Percentiles rank a stretch among this genome's conserved stretches.
Conservation (phyloP, 2,113 vertebrate genomes). For the Psilopogon haemacephalus region DNA sequence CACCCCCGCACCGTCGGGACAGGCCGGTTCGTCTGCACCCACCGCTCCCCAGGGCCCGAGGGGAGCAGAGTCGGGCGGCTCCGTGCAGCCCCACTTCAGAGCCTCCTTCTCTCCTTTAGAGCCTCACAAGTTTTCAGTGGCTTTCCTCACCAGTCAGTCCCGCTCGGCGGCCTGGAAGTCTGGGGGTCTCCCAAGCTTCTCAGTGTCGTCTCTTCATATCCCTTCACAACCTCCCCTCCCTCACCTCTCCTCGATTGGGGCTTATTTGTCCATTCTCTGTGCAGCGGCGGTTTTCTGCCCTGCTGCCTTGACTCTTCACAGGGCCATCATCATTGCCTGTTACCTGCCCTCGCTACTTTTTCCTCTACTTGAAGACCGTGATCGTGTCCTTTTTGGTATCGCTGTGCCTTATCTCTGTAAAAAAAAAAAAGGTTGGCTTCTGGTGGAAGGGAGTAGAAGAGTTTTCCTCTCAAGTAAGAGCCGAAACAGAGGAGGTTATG, state of each 20-base stretch:
- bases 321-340: rapidly evolving
- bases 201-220: too few relatives aligned
- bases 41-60: too few relatives aligned
- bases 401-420: neutral
- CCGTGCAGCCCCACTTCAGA: neutral
- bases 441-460: neutral
- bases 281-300: neutral
- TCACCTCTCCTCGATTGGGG: neutral
- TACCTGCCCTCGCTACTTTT: neutral
- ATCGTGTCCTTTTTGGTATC: neutral
- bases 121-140: neutral
- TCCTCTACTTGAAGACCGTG: rapidly evolving
- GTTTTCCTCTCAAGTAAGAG: neutral
- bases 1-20: neutral
- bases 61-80: too few relatives aligned
- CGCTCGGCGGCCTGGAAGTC: neutral
- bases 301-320: neutral
- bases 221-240: neutral
- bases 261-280: neutral
- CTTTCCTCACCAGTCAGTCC: neutral
- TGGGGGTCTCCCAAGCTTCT: neutral
- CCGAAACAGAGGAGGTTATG: neutral
- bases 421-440: neutral
- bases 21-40: neutral
- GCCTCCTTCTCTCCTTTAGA: neutral